A percentile compares a stretch with the other conserved stretches of the same genome.
phyloP scores from a whole-genome alignment of 2,888 invertebrate genomes.

The Limenitis camilla region DNA sequence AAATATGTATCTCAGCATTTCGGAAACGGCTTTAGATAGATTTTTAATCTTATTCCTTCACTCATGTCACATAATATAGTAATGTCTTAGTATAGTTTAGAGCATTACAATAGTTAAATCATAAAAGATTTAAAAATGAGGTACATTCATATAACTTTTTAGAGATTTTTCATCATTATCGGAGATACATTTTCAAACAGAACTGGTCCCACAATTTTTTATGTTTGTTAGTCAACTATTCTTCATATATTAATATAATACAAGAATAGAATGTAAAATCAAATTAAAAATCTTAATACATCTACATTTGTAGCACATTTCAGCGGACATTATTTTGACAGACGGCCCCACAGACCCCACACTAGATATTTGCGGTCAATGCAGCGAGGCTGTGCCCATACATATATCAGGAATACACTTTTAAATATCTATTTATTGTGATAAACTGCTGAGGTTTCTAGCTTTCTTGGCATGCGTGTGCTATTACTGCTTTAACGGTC shows the following conservation, averaged over 20 bases:
- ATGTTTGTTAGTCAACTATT: no score
- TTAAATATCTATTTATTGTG: constrained; percentile 54
- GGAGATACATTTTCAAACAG: no score
- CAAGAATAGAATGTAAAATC: not conserved
- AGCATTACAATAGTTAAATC: no score
- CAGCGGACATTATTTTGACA: constrained; percentile 70
- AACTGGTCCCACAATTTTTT: no score
- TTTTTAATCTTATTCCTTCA: no score
- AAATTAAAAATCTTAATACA: not conserved
- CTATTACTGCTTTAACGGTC: constrained; percentile 21
- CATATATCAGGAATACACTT: constrained; percentile 59
- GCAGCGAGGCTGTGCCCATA: constrained; percentile 37
- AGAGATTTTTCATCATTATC: no score
- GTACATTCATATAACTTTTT: no score
- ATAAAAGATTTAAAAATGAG: no score
- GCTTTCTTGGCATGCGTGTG: constrained; percentile 41
- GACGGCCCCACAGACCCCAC: constrained; percentile 57
- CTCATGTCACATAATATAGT: no score
- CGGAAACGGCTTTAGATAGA: no score
- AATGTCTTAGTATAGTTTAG: no score
- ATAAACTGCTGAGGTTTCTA: constrained; percentile 48
- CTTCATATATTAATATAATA: constrained; percentile 21
- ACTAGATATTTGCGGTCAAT: constrained; percentile 66
- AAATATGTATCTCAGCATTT: no score
- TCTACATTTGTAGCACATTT: constrained; percentile 40